These are phyloP conservation scores for Altica lythri DNA, from an alignment of 2,888 invertebrate species.

Conservation along the genomic window DNA sequence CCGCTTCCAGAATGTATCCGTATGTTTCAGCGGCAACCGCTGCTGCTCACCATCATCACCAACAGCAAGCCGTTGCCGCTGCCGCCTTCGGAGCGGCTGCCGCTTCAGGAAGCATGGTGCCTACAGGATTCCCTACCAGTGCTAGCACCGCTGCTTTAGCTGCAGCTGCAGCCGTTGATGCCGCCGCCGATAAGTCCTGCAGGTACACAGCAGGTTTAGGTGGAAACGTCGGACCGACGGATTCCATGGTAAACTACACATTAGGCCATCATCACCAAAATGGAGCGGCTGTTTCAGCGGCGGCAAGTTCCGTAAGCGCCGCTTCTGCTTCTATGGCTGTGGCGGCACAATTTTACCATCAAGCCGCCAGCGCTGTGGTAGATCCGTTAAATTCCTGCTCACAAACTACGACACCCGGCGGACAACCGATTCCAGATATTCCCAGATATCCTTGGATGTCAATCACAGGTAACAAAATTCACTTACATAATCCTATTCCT, in stretches of 20 bases:
- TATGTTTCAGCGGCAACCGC: constrained; percentile 76
- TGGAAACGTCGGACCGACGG: constrained; percentile 67
- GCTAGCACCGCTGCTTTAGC: constrained; percentile 63
- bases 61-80: constrained; percentile 69
- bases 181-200: constrained; percentile 79
- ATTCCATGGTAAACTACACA: constrained; percentile 83
- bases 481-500: not conserved
- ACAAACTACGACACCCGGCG: constrained; percentile 69
- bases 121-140: constrained; percentile 63
- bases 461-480: constrained; percentile 77
- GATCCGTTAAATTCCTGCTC: constrained; percentile 83
- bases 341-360: constrained; percentile 87
- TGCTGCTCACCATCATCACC: constrained; percentile 71
- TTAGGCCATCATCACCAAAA: constrained; percentile 75
- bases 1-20: constrained; percentile 86
- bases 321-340: constrained; percentile 70
- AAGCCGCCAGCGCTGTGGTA: constrained; percentile 77
- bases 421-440: constrained; percentile 88
- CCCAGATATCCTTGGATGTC: constrained; percentile 97
- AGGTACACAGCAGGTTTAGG: constrained; percentile 72
- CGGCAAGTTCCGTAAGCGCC: constrained; percentile 71
- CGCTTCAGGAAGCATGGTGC: constrained; percentile 68
- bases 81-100: constrained; percentile 70
- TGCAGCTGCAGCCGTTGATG: constrained; percentile 69
- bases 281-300: constrained; percentile 62